Evolutionary conservation across 2,888 invertebrate genomes (phyloP), one percentile per base, ranked within the genome.

Genomic region (Dryobota labecula): DNA sequence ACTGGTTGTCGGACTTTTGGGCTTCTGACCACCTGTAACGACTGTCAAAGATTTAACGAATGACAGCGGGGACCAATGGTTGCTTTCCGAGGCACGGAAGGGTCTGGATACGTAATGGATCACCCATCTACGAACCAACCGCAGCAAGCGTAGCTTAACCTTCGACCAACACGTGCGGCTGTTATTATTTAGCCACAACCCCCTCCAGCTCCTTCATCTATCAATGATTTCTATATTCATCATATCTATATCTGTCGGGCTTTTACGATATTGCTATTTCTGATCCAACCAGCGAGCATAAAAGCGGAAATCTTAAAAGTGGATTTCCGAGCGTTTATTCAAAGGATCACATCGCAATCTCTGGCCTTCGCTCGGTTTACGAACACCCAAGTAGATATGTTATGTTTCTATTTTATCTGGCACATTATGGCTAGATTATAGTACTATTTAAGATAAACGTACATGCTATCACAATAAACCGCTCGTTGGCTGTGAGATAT

Each of bases 401-500:
- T 54, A 51, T 27, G 24, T 24, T 43, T 56, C 57, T 47, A 64
- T 78, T 78, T 58, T 45, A 62, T 76, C 47, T 45, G 1, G 20
- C 58, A 71, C 51, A 67, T 76, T 67, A 81, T 61, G 30, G 66
- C 54, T 20, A 72, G 78, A 71, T 79, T 71, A 76, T 49, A 60
- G 63, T 66, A 63, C 41, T 81, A 76, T 72, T 79, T 66, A 54
- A 78, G 73, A 82, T 82, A 66, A 69, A 68, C 53, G 38, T 56
- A 47, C 57, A 64, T 62, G 62, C 64, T 84, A 78, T 73, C 61
- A 78, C 70, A 80, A 80, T 72, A 84, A 75, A 77, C 53, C 53
- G 74, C 18, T 74, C 70, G 57, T 70, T 70, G 43, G 54, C 30
- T 69, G 63, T 80, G 73, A 84, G 65, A 70, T 84, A 82, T 82